A percentile compares a stretch with the other conserved stretches of the same genome.
Conservation (phyloP, 2,113 vertebrate species). For the Glareola pratincola region DNA sequence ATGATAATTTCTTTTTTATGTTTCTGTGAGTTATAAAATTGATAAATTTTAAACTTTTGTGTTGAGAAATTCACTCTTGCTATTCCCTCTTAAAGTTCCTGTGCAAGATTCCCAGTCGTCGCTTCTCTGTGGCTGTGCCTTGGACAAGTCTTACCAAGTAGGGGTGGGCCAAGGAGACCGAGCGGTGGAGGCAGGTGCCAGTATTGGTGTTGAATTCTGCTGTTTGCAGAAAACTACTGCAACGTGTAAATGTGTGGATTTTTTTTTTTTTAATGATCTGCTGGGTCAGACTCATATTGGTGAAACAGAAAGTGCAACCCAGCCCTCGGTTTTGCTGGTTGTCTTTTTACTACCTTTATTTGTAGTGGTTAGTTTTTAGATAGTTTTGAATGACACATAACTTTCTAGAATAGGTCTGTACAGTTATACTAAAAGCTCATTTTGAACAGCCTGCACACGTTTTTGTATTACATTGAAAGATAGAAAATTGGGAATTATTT, state of each 20-base stretch:
- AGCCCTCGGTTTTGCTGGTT: not conserved
- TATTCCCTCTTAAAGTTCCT: not conserved
- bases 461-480: not conserved
- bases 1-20: not conserved
- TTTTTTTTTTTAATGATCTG: not conserved
- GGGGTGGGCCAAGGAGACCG: not conserved
- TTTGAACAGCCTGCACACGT: not conserved
- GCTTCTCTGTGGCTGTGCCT: not conserved
- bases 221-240: not conserved
- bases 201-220: not conserved
- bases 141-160: accelerated
- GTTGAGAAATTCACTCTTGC: not conserved
- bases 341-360: not conserved
- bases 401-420: not conserved
- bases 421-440: too few relatives aligned
- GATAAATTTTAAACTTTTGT: not conserved
- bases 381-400: not conserved
- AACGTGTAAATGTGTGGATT: not conserved
- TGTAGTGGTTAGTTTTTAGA: not conserved
- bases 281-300: not conserved
- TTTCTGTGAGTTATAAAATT: not conserved
- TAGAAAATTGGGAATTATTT: not conserved
- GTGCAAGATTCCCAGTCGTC: not conserved
- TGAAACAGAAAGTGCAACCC: not conserved
- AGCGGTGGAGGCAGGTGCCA: not conserved